Evolutionary conservation across 2,113 vertebrate species (phyloP).

Genomic region (Oophaga pumilio): DNA sequence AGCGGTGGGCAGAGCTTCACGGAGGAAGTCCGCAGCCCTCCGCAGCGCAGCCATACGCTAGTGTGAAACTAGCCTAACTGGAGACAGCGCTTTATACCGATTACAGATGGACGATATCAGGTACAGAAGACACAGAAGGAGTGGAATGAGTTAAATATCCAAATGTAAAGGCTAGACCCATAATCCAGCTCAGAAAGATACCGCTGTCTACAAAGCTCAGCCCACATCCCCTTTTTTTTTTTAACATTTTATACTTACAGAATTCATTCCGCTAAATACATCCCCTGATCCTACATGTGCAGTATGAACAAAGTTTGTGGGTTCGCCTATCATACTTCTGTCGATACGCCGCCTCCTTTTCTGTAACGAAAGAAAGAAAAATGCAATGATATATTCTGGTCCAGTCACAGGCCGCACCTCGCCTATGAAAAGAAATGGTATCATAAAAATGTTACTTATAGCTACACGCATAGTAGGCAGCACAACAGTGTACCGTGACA

Average conservation of each 20-base stretch:
- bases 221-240: not conserved
- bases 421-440: not conserved
- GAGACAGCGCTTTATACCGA: too few species aligned
- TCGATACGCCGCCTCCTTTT: constrained; percentile 85
- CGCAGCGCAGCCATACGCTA: too few species aligned
- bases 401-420: not conserved
- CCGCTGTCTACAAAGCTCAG: not conserved
- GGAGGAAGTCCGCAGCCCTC: too few species aligned
- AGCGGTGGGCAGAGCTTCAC: too few species aligned
- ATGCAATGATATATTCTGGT: not conserved
- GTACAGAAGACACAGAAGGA: too few species aligned
- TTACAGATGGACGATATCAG: too few species aligned
- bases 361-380: constrained; percentile 66
- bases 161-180: not conserved
- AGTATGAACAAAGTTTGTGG: constrained; percentile 88
- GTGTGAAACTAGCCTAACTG: too few species aligned
- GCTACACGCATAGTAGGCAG: not conserved
- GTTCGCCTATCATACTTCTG: constrained; percentile 89
- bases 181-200: not conserved
- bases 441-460: too few species aligned
- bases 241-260: constrained; percentile 69
- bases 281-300: constrained; percentile 89
- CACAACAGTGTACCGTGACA: not conserved
- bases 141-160: too few species aligned
- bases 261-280: constrained; percentile 86